phyloP scores from a whole-genome alignment of 2,888 invertebrate species.

The Harpalus rubripes region DNA sequence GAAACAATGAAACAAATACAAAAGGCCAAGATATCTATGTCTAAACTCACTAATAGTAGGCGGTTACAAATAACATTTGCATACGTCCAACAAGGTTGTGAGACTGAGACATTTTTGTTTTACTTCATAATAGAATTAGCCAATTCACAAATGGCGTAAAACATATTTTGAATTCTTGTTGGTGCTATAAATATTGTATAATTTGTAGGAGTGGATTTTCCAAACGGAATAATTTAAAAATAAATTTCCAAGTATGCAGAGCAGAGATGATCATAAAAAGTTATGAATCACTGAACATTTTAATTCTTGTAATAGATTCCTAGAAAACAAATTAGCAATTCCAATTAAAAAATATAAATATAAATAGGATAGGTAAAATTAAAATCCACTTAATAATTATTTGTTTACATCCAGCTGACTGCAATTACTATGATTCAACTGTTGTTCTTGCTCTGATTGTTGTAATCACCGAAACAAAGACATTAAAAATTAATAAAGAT shows the following conservation, averaged over 20 bases:
- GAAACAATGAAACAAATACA: constrained; percentile 35
- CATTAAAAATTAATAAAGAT: neutral
- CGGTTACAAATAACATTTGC: constrained; percentile 30
- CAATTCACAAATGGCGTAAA: constrained; percentile 15
- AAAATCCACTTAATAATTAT: neutral
- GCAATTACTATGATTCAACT: neutral
- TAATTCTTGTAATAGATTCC: neutral
- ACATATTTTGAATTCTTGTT: neutral
- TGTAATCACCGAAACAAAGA: neutral
- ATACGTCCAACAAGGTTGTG: constrained; percentile 34
- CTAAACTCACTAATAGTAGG: constrained; percentile 36
- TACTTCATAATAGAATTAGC: constrained; percentile 34
- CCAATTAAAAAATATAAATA: neutral
- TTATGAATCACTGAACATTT: neutral
- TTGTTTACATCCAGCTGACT: neutral
- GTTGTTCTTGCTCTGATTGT: neutral
- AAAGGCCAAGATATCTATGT: constrained; percentile 33
- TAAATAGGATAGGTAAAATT: neutral
- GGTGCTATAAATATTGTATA: neutral
- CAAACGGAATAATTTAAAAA: neutral
- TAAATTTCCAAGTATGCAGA: neutral
- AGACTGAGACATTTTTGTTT: constrained; percentile 41
- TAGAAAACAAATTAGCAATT: neutral
- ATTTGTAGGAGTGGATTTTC: constrained; percentile 2
- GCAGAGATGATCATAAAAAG: neutral